These are phyloP conservation scores for Pollachius pollachius DNA, from an alignment of 2,113 vertebrate genomes.

Conservation along the genomic window DNA sequence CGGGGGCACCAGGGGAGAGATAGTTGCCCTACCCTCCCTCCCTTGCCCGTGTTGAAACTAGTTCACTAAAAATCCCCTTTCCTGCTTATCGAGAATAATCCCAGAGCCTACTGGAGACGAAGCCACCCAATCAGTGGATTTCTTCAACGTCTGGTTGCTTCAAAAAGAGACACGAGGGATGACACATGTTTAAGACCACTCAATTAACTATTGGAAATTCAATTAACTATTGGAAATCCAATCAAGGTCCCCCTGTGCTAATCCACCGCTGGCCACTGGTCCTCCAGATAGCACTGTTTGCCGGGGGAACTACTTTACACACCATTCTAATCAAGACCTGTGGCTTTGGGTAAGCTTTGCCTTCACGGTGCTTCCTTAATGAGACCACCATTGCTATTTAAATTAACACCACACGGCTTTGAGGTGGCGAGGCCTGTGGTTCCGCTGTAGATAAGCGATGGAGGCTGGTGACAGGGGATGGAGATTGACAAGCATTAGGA, in stretches of 20 bases:
- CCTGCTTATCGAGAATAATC: neutral
- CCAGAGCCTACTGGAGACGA: neutral
- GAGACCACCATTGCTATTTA: constrained; percentile 40
- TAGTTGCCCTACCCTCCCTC: no score
- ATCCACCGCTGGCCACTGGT: neutral
- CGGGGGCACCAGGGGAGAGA: no score
- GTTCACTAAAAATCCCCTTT: no score
- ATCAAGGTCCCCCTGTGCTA: neutral
- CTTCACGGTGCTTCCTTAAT: constrained; percentile 42
- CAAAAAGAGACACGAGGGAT: neutral
- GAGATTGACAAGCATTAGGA: no score
- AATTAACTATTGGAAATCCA: constrained; percentile 3
- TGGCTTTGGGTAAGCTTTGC: constrained; percentile 26
- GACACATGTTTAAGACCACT: neutral
- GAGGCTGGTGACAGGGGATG: no score
- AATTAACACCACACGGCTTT: constrained; percentile 17
- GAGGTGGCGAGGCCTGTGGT: no score
- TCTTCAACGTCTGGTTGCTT: neutral
- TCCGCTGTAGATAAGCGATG: no score
- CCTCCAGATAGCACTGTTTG: neutral
- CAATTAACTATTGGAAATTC: constrained; percentile 1
- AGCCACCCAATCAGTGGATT: neutral
- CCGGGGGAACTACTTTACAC: neutral
- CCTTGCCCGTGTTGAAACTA: no score
- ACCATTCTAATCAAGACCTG: constrained; percentile 21